These are phyloP conservation scores for Rhinolophus ferrumequinum DNA, from an alignment of 2,113 vertebrate species.

Conservation along the genomic window DNA sequence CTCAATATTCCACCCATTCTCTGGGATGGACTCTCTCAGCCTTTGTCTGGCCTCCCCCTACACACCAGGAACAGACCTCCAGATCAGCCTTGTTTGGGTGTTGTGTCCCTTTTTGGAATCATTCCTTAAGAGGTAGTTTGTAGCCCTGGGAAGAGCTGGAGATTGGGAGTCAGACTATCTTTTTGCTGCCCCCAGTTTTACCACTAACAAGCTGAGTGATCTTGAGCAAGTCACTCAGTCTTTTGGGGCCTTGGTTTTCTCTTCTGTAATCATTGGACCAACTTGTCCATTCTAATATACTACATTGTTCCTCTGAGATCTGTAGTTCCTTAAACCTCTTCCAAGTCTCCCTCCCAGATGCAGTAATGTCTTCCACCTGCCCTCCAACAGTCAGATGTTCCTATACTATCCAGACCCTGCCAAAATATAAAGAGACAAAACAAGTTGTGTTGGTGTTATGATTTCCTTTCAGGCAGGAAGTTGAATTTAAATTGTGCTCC, in stretches of 20 bases:
- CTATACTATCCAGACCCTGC: not conserved
- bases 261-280: not conserved
- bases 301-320: not conserved
- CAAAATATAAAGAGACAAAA: not conserved
- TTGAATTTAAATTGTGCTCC: conserved; percentile 31
- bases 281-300: not conserved
- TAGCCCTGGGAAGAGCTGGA: not conserved
- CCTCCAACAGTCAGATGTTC: not conserved
- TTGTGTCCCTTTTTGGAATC: too few relatives aligned
- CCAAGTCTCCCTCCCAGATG: not conserved
- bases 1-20: not conserved
- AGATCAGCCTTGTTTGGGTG: not conserved
- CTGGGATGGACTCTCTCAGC: rapidly evolving
- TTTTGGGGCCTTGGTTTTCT: not conserved
- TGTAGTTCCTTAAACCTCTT: not conserved
- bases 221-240: not conserved
- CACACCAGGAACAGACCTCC: not conserved
- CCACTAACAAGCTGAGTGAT: not conserved
- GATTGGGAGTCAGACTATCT: not conserved
- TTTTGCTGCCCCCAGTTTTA: not conserved
- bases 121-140: not conserved
- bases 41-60: not conserved
- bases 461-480: conserved; percentile 36
- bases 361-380: not conserved
- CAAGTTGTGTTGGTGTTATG: not conserved